Conservation (phyloP, 2,888 invertebrate genomes). For the Argynnis bischoffii region DNA sequence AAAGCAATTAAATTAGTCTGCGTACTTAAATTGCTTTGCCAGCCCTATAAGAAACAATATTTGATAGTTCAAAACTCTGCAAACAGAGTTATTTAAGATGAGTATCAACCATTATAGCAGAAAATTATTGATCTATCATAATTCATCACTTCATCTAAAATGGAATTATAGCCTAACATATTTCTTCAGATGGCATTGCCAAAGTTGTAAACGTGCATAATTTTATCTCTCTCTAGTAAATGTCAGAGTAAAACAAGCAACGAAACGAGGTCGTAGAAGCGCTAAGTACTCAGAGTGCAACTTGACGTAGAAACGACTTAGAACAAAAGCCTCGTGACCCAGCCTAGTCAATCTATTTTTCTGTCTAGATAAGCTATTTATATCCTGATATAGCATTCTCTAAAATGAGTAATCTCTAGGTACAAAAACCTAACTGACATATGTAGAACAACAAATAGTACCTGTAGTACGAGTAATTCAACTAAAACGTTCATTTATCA, state of each 20-base stretch:
- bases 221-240: conserved; percentile 19
- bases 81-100: too few relatives aligned
- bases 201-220: background rate
- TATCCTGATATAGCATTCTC: background rate
- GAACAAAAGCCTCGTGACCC: conserved; percentile 31
- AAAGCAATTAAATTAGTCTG: too few relatives aligned
- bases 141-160: background rate
- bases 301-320: conserved; percentile 30
- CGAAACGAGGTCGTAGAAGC: conserved; percentile 27
- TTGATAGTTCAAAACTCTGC: too few relatives aligned
- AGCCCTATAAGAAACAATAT: too few relatives aligned
- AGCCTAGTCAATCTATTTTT: conserved; percentile 10
- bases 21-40: too few relatives aligned
- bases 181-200: background rate
- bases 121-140: background rate
- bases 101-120: too few relatives aligned
- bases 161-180: background rate
- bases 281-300: conserved; percentile 27
- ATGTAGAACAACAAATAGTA: background rate
- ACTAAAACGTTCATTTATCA: background rate
- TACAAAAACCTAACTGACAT: background rate
- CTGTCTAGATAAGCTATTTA: background rate
- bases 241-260: conserved; percentile 18
- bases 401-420: background rate
- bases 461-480: too few relatives aligned